Conservation (phyloP, 2,113 vertebrate species). For the Corythornis madagascariensis region DNA sequence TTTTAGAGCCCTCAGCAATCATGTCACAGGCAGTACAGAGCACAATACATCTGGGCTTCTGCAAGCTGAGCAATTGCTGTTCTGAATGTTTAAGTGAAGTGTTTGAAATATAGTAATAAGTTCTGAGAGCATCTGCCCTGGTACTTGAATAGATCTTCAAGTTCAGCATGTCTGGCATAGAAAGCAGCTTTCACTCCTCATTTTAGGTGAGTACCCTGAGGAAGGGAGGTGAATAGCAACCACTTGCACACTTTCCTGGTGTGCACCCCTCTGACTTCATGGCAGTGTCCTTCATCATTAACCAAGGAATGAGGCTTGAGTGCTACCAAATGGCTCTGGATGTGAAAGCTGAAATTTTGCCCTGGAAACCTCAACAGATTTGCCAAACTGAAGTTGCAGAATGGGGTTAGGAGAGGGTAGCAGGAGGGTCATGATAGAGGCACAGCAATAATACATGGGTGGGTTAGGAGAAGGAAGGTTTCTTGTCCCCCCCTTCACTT, state of each 20-base stretch:
- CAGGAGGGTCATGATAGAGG: neutral
- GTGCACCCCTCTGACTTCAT: neutral
- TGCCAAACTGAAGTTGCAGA: neutral
- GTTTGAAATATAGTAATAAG: neutral
- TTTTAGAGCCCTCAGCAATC: neutral
- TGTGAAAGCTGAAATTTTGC: neutral
- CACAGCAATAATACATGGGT: fast-evolving
- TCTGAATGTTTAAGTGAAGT: neutral
- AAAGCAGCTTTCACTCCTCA: neutral
- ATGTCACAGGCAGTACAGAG: fast-evolving
- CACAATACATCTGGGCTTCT: fast-evolving
- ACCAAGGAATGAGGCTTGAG: neutral
- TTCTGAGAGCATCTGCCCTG: neutral
- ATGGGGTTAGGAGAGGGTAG: neutral
- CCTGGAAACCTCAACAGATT: neutral
- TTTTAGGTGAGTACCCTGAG: neutral
- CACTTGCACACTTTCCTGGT: neutral
- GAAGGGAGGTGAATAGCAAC: neutral
- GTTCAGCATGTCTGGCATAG: fast-evolving
- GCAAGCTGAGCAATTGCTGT: neutral
- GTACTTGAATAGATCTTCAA: neutral
- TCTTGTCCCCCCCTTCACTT: neutral
- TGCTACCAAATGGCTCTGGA: neutral
- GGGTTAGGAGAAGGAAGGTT: neutral
- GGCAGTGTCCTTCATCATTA: neutral